phyloP scores from a whole-genome alignment of 2,113 vertebrate species.

The Pygoscelis adeliae region DNA sequence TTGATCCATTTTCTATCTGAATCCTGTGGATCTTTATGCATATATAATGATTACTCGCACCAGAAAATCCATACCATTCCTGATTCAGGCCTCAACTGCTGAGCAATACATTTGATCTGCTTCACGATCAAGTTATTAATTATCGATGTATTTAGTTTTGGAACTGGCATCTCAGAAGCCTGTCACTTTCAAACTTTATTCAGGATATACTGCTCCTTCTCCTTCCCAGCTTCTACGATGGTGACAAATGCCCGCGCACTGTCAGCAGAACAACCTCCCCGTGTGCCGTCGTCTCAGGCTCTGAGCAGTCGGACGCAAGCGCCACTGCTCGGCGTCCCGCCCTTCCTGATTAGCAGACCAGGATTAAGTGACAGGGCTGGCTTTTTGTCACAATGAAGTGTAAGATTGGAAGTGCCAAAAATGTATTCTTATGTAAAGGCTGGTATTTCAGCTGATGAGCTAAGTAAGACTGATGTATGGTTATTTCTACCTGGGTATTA shows the following conservation, averaged over 20 bases:
- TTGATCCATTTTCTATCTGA: neutral
- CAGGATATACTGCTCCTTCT: neutral
- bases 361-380: neutral
- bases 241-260: rapidly evolving
- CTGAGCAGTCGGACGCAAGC: neutral
- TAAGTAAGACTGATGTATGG: slow-evolving; percentile 70
- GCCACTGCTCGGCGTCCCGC: neutral
- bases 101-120: neutral
- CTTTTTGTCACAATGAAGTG: neutral
- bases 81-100: neutral
- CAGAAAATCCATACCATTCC: neutral
- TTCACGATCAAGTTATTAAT: neutral
- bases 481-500: slow-evolving; percentile 76
- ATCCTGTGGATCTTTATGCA: neutral
- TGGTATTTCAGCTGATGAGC: slow-evolving; percentile 69
- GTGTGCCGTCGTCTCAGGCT: neutral
- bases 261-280: neutral
- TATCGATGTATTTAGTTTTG: neutral
- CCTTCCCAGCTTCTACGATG: neutral
- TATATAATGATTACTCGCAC: neutral
- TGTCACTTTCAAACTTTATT: neutral
- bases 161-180: neutral
- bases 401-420: slow-evolving; percentile 45
- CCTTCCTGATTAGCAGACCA: neutral
- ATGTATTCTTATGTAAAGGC: slow-evolving; percentile 37